These are phyloP conservation scores for Henricia sp. DNA, from an alignment of 53 echinoderm and acorn worm genomes.

Conservation along the genomic window DNA sequence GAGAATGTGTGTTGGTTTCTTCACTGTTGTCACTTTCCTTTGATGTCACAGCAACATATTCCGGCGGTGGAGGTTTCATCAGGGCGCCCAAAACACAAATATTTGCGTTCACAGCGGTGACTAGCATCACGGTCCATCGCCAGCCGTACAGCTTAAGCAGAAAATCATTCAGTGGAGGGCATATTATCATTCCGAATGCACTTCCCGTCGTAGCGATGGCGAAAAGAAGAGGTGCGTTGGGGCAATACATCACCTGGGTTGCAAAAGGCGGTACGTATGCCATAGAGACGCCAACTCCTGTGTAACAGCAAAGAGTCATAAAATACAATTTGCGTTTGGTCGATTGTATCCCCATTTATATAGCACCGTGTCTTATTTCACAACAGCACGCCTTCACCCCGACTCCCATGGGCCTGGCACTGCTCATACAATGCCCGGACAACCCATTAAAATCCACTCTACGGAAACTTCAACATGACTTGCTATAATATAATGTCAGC, in stretches of 20 bases:
- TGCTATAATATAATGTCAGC: not conserved
- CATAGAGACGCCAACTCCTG: not conserved
- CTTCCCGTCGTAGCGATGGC: constrained; percentile 34
- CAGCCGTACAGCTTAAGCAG: constrained; percentile 34
- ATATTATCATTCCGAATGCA: constrained; percentile 57
- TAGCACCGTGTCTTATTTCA: no score
- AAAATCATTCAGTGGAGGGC: constrained; percentile 41
- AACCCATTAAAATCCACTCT: no score
- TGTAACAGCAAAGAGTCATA: not conserved
- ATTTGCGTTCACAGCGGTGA: constrained; percentile 51
- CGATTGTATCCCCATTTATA: no score
- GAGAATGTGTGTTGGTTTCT: not conserved
- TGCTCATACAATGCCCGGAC: no score
- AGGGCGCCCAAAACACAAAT: constrained; percentile 69
- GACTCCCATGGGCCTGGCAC: no score
- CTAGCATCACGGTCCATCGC: constrained; percentile 55
- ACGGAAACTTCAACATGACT: no score
- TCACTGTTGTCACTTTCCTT: not conserved
- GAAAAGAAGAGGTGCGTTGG: not conserved
- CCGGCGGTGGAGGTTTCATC: constrained; percentile 21
- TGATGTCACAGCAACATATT: not conserved
- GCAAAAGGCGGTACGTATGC: not conserved
- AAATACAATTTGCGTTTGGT: no score
- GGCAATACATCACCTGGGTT: not conserved
- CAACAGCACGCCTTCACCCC: no score